Evolutionary conservation across 2,888 invertebrate genomes (phyloP).

Genomic region (Pomacea canaliculata): DNA sequence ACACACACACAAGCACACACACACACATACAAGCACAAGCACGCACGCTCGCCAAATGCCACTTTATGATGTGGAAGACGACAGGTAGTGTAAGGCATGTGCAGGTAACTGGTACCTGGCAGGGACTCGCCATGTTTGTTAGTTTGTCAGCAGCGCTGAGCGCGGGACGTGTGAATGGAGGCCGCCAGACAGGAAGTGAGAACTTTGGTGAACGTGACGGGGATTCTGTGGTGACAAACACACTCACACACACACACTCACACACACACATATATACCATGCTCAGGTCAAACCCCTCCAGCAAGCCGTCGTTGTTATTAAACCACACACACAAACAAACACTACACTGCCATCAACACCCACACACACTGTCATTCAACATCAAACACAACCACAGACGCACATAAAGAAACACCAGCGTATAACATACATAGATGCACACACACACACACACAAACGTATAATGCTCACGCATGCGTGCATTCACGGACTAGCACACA

Average conservation of each 20-base stretch:
- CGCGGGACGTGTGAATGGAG: no score
- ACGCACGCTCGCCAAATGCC: background rate
- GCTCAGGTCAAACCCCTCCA: no score
- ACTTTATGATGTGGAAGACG: background rate
- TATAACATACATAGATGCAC: background rate
- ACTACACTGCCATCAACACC: background rate
- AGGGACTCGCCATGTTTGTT: no score
- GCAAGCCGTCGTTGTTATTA: no score
- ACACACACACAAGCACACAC: background rate
- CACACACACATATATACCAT: background rate
- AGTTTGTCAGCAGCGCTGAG: no score
- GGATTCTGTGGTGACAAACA: background rate
- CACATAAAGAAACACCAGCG: background rate
- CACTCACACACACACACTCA: background rate
- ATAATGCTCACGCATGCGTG: background rate
- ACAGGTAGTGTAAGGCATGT: no score
- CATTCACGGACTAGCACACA: no score
- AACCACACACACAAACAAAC: background rate
- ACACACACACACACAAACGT: background rate
- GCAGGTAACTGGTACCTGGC: no score
- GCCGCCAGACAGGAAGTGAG: no score
- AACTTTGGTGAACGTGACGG: no score
- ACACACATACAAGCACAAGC: background rate
- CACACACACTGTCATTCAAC: background rate
- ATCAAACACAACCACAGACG: background rate